Conservation (phyloP, 1,140 invertebrate species). For the Meloidogyne exigua region DNA sequence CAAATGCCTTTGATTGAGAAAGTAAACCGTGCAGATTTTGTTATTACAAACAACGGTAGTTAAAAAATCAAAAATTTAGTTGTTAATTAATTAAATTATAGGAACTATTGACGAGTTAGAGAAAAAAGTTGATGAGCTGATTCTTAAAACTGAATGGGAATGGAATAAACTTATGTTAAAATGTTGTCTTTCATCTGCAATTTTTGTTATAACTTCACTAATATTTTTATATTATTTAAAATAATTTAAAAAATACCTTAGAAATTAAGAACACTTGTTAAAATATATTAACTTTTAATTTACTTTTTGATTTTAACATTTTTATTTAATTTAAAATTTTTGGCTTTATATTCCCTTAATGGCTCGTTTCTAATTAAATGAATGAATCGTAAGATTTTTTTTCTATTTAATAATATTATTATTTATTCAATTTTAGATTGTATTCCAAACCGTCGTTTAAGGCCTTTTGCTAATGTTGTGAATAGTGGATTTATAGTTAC, state of each 20-base stretch:
- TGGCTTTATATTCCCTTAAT: not conserved
- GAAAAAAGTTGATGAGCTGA: not conserved
- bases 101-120: not conserved
- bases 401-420: not conserved
- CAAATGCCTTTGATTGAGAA: constrained; percentile 16
- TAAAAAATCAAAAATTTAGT: not conserved
- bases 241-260: not conserved
- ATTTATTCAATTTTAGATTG: constrained; percentile 25
- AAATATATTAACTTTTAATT: too few species aligned
- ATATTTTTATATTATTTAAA: constrained; percentile 7
- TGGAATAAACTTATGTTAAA: constrained; percentile 2
- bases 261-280: not conserved
- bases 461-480: not conserved
- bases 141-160: not conserved
- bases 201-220: constrained; percentile 12
- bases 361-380: not conserved
- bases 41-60: constrained; percentile 21
- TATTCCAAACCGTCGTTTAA: constrained; percentile 27
- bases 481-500: constrained; percentile 21
- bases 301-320: not conserved
- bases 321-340: not conserved
- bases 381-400: constrained; percentile 17
- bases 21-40: not conserved
- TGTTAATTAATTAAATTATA: not conserved
- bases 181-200: not conserved